Evolutionary conservation across 1,140 invertebrate species (phyloP), one percentile per base, ranked within the genome.

Genomic region (Teleopsis dalmanni): DNA sequence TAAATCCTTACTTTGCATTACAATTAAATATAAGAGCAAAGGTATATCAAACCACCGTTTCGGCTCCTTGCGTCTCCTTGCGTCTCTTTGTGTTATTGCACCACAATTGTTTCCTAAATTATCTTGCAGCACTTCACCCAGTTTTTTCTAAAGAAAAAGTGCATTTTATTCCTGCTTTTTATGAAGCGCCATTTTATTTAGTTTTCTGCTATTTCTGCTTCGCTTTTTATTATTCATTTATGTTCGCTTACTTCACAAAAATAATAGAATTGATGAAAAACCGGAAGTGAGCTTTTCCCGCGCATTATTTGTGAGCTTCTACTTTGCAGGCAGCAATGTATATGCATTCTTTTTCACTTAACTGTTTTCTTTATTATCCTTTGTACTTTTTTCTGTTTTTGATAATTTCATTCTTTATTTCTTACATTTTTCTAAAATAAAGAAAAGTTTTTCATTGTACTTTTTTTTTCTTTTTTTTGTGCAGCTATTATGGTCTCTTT

Each of bases 241-340:
- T 46, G 19, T 8, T 23, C 31, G 46, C 46, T 48, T 25, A 48
- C 46, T 48, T 48, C 34, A 16, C 35, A 48, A 40, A 38, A 38
- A 48, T 48, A 48, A 48, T 48, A 31, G 35, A 48, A 48, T 48
- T 38, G 35, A 48, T 48, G 34, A 38, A 37, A 31, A 38, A 40
- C 35, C 37, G 46, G 46, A 48, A 48, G 46, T 31, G 14, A 48
- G 46, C 25, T 40, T 48, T 38, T 31, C 35, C 22, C 36, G 23
- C 35, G n/a, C 36, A 19, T 38, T 48, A 38, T 38, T 48, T 23
- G 13, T n/a, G 2, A 35, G 19, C 14, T n/a, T n/a, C n/a, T n/a
- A n/a, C n/a, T n/a, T n/a, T n/a, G n/a, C n/a, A n/a, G n/a, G n/a
- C n/a, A n/a, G n/a, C n/a, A n/a, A n/a, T n/a, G n/a, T n/a, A n/a